Evolutionary conservation across 2,888 invertebrate species (phyloP).

Genomic region (Amphipyra tragopoginis): DNA sequence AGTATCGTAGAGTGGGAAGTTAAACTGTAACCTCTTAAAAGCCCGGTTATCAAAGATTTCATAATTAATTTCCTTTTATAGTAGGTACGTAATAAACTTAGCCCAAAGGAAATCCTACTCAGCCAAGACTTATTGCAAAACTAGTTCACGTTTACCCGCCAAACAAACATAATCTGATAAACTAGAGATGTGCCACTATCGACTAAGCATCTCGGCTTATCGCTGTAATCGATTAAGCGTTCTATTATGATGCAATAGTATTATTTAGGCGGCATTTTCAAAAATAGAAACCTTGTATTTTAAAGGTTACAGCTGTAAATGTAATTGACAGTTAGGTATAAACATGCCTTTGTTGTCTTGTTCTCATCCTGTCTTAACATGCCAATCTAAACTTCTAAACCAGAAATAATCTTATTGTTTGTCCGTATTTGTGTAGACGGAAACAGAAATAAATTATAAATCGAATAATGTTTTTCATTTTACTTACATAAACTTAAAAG

Average conservation of each 20-base stretch:
- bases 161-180: slow-evolving; percentile 57
- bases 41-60: slow-evolving; percentile 28
- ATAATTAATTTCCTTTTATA: slow-evolving; percentile 33
- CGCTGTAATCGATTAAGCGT: slow-evolving; percentile 34
- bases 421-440: too few relatives aligned
- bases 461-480: neutral
- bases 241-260: slow-evolving; percentile 35
- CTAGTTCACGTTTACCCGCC: slow-evolving; percentile 47
- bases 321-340: slow-evolving; percentile 22
- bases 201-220: slow-evolving; percentile 26
- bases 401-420: too few relatives aligned
- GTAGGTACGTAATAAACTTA: slow-evolving; percentile 22
- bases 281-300: slow-evolving; percentile 38
- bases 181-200: slow-evolving; percentile 63
- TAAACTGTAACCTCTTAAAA: neutral
- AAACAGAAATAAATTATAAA: neutral
- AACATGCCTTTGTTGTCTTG: slow-evolving; percentile 30
- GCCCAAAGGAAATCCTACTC: slow-evolving; percentile 63
- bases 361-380: slow-evolving; percentile 7
- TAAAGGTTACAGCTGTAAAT: slow-evolving; percentile 47
- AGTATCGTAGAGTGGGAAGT: slow-evolving; percentile 1
- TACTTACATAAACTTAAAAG: neutral
- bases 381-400: slow-evolving; percentile 4
- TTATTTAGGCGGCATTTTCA: slow-evolving; percentile 29
- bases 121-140: slow-evolving; percentile 59